Evolutionary conservation across 1,140 invertebrate species (phyloP), one percentile per base, ranked within the genome.

Genomic region (Armadillidium nasatum): DNA sequence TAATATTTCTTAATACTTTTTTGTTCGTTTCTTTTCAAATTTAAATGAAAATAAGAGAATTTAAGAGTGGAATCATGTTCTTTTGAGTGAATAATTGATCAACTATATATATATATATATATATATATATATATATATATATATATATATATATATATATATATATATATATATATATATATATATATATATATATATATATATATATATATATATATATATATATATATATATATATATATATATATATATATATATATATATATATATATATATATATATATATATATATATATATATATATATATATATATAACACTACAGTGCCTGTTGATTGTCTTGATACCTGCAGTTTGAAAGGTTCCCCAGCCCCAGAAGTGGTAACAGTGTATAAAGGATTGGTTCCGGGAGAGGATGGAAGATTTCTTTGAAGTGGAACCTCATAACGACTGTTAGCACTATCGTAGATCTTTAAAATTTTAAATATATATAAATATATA

Each of bases 91-190:
- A n/a, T n/a, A n/a, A n/a, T n/a, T n/a, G n/a, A n/a, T n/a, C n/a
- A n/a, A n/a, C n/a, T 33, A 33, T 33, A 33, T 33, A 33, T 68
- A 68, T 68, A 68, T 68, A 68, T 68, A 68, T 68, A 68, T 68
- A 68, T 68, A 68, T 68, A 68, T 68, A 68, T 68, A 68, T 68
- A 68, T 68, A 68, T 68, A 68, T 68, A 68, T 68, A 68, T 68
- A 68, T 68, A 68, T 68, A 68, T 68, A 68, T 68, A 68, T 68
- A 68, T 68, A 68, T 68, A 68, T 68, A 68, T 68, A 68, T 68
- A 68, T 68, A 68, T 68, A 68, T 68, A 68, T 68, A 68, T 68
- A 68, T 68, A 67, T 67, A 67, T 67, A 67, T 15, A 67, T 67
- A 67, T 15, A 15, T 67, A 67, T 67, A 15, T 67, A 15, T 67